These are phyloP conservation scores for Leptoteleia sp. DNA, from an alignment of 1,140 invertebrate genomes.

Conservation along the genomic window DNA sequence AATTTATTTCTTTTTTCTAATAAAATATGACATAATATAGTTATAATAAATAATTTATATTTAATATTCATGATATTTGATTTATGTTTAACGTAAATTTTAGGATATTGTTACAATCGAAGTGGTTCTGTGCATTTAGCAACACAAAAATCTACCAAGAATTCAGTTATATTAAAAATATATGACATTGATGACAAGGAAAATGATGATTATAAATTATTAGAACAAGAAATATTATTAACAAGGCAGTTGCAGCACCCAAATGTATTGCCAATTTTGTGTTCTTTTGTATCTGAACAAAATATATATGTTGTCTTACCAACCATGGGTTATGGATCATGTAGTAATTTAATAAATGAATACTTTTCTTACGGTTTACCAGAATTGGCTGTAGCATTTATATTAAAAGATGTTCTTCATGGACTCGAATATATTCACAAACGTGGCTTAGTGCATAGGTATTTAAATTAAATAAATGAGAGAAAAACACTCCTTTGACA, in stretches of 20 bases:
- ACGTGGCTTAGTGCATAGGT: conserved; percentile 93
- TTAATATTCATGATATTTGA: no score
- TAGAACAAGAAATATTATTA: conserved; percentile 89
- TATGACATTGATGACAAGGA: conserved; percentile 87
- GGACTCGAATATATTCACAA: conserved; percentile 92
- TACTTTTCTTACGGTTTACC: conserved; percentile 90
- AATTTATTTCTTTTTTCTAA: no score
- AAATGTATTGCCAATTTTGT: conserved; percentile 88
- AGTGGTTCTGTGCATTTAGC: conserved; percentile 84
- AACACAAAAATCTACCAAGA: conserved; percentile 85
- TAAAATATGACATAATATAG: no score
- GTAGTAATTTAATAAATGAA: conserved; percentile 88
- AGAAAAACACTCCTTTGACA: no score
- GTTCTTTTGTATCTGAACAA: conserved; percentile 87
- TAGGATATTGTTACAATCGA: conserved; percentile 86
- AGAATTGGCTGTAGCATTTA: conserved; percentile 89
- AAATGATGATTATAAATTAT: conserved; percentile 84
- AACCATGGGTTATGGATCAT: conserved; percentile 90
- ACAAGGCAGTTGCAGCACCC: conserved; percentile 89
- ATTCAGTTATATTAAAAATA: conserved; percentile 87
- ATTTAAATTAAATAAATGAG: conserved; percentile 20
- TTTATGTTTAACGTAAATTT: conserved; percentile 49
- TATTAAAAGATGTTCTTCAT: conserved; percentile 88
- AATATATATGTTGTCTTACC: conserved; percentile 91
- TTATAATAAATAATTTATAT: no score